Evolutionary conservation across 2,797 vertebrate genomes (phyloP), one percentile per base, ranked within the genome.

Genomic region (Myotis pilosus): DNA sequence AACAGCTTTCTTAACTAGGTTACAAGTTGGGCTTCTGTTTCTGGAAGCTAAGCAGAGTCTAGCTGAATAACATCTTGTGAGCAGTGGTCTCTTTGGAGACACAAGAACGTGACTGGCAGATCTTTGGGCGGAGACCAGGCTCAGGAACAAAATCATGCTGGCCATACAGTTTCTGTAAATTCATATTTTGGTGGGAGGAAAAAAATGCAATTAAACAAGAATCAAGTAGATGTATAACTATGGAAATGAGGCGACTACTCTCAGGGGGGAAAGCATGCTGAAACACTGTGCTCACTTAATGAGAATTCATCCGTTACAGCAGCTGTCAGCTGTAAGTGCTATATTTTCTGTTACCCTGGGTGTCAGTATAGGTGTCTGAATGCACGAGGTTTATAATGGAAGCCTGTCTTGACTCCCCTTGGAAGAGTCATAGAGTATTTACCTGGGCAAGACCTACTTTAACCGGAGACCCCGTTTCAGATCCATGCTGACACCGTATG

Each of bases 1-100:
- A 94, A 95, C 91, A 96, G 93, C 62, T 80, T 96, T 89, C 90
- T 89, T 86, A 82, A 89, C 93, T 95, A 25, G 5, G 81, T 95
- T 95, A 62, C 47, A 92, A 95, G 93, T 51, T 87, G 85, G n/a
- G 51, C 89, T 96, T 96, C 85, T 94, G 74, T 92, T 94, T 93
- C 82, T 93, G 81, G 74, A 91, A 93, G 78, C 89, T 85, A 11
- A 95, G 85, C 92, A 82, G 62, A 38, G 60, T 84, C 60, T 84
- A 60, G 41, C 79, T 88, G 28, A 44, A 3, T 38, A 69, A 62
- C 10, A 51, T 64, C 20, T 66, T 19, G 9, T 81, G 83, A 74
- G 84, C 53, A 55, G 28, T 6, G 23, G 38, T 90, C 79, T 88
- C 78, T 87, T 41, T 80, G 62, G 93, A 87, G 90, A 83, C 53